Base-by-base conservation (phyloP, 1,140 invertebrate species). In the Drosophila paulistorum region DNA sequence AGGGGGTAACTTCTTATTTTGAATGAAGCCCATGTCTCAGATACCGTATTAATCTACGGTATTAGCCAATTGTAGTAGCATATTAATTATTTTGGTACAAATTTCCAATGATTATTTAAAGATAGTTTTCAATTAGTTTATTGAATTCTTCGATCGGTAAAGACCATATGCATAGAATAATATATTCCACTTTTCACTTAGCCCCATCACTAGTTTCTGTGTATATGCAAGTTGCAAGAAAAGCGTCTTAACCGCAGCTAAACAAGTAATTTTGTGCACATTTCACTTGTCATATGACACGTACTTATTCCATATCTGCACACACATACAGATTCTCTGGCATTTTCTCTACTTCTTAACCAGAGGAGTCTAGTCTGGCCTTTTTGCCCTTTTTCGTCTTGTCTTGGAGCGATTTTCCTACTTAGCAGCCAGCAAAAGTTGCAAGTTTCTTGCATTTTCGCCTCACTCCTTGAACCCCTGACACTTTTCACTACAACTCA, bases 211-310 rank as follows among this genome's bases (percentile, higher is more conserved):
- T 37, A 37, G 33, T 39, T 59, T 59, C 11, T 60, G 20, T 71
- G 33, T 67, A 11, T 68, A 55, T 55, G 13, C 60, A 55, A 55
- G 64, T 58, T 14, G 68, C 35, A 13, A 17, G 20, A 30, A 30
- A 64, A 66, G 67, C 81, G 65, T 69, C 81, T 81, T 86, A 82
- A 64, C 83, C 76, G 62, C 79, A 79, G 66, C 84, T 83, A 83
- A 87, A 89, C 84, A 87, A 87, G 83, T 89, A 89, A 87, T 89
- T 87, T 87, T 83, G 83, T 59, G 70, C 84, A 87, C 83, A 87
- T 87, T 87, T 87, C 83, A 87, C 83, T 87, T 87, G 83, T 87
- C 83, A 87, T 80, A 87, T 80, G 83, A 87, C 84, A 87, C 83
- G 83, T 87, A 79, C 74, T 84, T 79, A 71, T 62, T 71, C 35